phyloP scores from a whole-genome alignment of 2,888 invertebrate genomes.

The Diachrysia chrysitis region DNA sequence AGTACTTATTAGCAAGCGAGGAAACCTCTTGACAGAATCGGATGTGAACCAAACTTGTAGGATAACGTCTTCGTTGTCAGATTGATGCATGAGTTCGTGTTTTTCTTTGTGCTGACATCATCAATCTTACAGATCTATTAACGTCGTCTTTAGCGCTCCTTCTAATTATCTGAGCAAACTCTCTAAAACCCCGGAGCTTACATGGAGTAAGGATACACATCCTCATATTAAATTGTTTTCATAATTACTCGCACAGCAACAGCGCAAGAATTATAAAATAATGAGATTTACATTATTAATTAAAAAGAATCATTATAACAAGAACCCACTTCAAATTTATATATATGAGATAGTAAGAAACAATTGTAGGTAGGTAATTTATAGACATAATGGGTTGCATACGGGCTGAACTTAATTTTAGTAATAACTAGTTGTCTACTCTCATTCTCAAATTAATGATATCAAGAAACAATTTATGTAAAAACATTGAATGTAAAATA shows the following conservation, averaged over 20 bases:
- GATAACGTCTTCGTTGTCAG: conserved; percentile 71
- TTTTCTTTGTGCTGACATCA: conserved; percentile 78
- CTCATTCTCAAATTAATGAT: too few relatives aligned
- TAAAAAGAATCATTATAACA: too few relatives aligned
- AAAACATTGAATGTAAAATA: not conserved
- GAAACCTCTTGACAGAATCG: conserved; percentile 51
- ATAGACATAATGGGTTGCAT: too few relatives aligned
- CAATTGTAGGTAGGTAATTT: too few relatives aligned
- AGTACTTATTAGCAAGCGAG: conserved; percentile 21
- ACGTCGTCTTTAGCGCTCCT: conserved; percentile 79
- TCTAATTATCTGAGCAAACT: conserved; percentile 79
- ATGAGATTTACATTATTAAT: conserved; percentile 19
- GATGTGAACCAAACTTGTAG: conserved; percentile 56
- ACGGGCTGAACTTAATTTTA: too few relatives aligned
- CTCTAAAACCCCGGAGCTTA: conserved; percentile 68
- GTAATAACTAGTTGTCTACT: too few relatives aligned
- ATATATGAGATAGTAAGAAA: too few relatives aligned
- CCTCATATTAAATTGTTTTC: conserved; percentile 62
- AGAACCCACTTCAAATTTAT: too few relatives aligned
- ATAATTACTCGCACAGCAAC: conserved; percentile 43
- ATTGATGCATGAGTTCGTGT: conserved; percentile 82
- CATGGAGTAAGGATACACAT: conserved; percentile 61
- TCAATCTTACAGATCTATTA: conserved; percentile 84
- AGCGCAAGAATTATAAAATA: conserved; percentile 36
- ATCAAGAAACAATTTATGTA: not conserved